A percentile compares a stretch with the other conserved stretches of the same genome.
Conservation (phyloP, 2,888 invertebrate species). For the Drosophila percnosoma region DNA sequence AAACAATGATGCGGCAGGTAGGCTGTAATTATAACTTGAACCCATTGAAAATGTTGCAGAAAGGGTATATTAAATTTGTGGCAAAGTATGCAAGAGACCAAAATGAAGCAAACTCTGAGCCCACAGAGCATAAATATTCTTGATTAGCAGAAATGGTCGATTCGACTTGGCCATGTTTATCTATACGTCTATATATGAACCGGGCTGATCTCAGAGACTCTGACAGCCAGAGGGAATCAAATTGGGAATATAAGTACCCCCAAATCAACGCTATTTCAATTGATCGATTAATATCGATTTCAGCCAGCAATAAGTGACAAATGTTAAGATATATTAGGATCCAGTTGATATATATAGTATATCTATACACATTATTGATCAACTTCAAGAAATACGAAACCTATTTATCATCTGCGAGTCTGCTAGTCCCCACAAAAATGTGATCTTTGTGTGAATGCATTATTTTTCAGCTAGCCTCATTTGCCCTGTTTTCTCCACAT, state of each 20-base stretch:
- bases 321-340: background rate
- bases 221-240: background rate
- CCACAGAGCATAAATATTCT: background rate
- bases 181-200: background rate
- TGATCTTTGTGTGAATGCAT: background rate
- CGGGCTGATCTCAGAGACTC: background rate
- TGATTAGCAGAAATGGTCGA: background rate
- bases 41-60: background rate
- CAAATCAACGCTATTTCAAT: background rate
- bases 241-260: background rate
- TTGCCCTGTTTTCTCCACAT: constrained; percentile 8
- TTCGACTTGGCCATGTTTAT: background rate
- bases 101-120: background rate
- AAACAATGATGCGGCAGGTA: background rate
- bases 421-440: background rate
- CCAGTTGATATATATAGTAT: background rate
- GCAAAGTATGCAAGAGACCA: no score
- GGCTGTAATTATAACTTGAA: background rate
- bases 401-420: background rate
- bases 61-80: background rate
- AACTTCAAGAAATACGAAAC: background rate
- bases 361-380: background rate
- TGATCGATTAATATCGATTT: background rate
- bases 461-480: background rate
- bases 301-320: background rate